Percentiles rank a stretch among this genome's conserved stretches.
These are phyloP conservation scores for Drosophila arizonae DNA, from an alignment of 1,140 invertebrate genomes.

Conservation along the genomic window DNA sequence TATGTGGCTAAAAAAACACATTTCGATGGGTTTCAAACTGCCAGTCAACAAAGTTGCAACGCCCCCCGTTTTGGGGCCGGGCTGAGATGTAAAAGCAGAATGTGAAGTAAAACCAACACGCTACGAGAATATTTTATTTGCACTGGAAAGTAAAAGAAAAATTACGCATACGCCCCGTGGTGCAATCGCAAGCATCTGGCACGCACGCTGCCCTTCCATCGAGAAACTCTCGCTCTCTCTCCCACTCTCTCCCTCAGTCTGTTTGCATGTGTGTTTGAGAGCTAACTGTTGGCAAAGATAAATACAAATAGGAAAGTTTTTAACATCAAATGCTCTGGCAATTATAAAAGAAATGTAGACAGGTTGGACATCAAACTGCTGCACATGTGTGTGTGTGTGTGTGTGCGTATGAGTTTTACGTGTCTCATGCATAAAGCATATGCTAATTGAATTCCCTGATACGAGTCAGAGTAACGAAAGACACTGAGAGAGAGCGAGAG, in stretches of 20 bases:
- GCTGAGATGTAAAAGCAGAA: slow-evolving; percentile 26
- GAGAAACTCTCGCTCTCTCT: neutral
- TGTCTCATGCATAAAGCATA: slow-evolving; percentile 71
- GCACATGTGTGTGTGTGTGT: no score
- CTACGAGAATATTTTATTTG: slow-evolving; percentile 42
- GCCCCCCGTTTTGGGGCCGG: slow-evolving; percentile 7
- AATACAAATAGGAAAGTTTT: slow-evolving; percentile 70
- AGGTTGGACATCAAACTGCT: neutral
- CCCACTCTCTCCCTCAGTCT: no score
- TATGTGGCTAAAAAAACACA: neutral
- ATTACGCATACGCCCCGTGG: slow-evolving; percentile 68
- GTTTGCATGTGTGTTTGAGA: neutral
- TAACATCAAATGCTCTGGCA: slow-evolving; percentile 27
- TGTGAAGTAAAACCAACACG: slow-evolving; percentile 34
- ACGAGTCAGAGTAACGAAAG: slow-evolving; percentile 19
- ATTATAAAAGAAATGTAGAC: slow-evolving; percentile 28
- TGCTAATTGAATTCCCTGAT: slow-evolving; percentile 73
- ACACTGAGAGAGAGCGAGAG: no score
- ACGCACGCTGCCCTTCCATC: slow-evolving; percentile 20
- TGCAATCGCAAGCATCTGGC: slow-evolving; percentile 57
- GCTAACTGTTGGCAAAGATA: slow-evolving; percentile 61
- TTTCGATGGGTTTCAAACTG: slow-evolving; percentile 25
- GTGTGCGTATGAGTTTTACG: neutral
- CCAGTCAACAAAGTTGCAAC: slow-evolving; percentile 48
- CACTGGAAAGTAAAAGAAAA: slow-evolving; percentile 38